Evolutionary conservation across 2,113 vertebrate genomes (phyloP).

Genomic region (Crotalus viridis): DNA sequence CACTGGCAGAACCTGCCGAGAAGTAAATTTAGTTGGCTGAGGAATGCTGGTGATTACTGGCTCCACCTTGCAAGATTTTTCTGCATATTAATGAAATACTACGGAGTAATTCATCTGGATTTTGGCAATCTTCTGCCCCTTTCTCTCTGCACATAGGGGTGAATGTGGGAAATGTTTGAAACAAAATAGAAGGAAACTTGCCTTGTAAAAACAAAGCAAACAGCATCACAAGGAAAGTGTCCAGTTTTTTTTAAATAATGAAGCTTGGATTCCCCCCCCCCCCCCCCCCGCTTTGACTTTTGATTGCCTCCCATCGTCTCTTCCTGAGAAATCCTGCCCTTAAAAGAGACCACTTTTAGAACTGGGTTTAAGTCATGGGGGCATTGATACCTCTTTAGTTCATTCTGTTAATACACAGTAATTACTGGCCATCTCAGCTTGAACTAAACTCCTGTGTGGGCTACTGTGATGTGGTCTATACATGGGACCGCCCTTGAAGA

Average conservation of each 20-base stretch:
- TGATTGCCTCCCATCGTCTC: not conserved
- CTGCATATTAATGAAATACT: conserved; percentile 54
- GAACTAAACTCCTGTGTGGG: not conserved
- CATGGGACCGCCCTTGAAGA: not conserved
- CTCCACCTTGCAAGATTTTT: conserved; percentile 21
- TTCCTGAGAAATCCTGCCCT: not conserved
- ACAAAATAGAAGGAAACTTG: conserved; percentile 32
- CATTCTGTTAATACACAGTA: conserved; percentile 28
- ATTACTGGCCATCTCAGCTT: conserved; percentile 22
- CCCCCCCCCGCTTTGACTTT: not conserved
- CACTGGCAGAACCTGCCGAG: conserved; percentile 37
- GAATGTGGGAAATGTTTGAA: conserved; percentile 19
- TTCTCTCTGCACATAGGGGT: not conserved
- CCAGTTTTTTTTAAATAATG: not conserved
- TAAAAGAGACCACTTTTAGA: conserved; percentile 36
- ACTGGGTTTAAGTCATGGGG: conserved; percentile 32
- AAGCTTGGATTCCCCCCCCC: not conserved
- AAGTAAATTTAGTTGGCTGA: conserved; percentile 54
- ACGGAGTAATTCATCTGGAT: conserved; percentile 42
- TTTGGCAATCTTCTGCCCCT: conserved; percentile 28
- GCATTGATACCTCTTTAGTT: conserved; percentile 42
- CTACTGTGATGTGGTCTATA: not conserved
- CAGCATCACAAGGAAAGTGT: not conserved
- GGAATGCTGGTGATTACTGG: conserved; percentile 45
- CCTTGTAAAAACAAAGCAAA: conserved; percentile 6